A percentile compares a stretch with the other conserved stretches of the same genome.
Evolutionary conservation across 2,113 vertebrate genomes (phyloP).

Genomic region (Trogon surrucura): DNA sequence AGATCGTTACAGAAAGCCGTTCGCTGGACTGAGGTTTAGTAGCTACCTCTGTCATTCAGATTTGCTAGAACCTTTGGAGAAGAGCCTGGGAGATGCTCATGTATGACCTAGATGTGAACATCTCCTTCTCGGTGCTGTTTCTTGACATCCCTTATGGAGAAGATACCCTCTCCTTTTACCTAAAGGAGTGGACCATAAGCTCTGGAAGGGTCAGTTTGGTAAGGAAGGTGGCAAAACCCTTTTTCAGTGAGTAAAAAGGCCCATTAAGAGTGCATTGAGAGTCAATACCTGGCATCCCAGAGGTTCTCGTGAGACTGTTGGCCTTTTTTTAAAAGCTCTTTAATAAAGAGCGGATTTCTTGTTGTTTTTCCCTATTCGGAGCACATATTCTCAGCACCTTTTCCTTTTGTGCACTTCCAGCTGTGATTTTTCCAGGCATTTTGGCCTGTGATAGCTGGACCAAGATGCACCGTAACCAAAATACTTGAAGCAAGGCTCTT

Average conservation of each 20-base stretch:
- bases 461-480: not conserved
- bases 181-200: not conserved
- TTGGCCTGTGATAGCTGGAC: not conserved
- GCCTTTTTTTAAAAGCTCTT: not conserved
- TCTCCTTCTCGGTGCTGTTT: not conserved
- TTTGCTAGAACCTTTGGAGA: not conserved
- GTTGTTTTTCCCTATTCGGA: not conserved
- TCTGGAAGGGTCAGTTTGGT: not conserved
- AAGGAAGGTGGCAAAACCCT: not conserved
- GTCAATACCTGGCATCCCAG: not conserved
- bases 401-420: not conserved
- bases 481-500: not conserved
- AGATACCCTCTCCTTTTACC: not conserved
- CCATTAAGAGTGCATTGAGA: not conserved
- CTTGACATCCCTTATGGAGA: too few species aligned
- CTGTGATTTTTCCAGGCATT: not conserved
- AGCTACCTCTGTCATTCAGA: not conserved
- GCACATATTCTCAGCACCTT: fast-evolving
- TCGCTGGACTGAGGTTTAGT: not conserved
- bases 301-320: not conserved
- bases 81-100: not conserved
- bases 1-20: fast-evolving
- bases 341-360: not conserved
- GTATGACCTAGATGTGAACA: not conserved
- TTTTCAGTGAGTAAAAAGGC: not conserved